Conservation (phyloP, 2,888 invertebrate species). For the Ophion slaviceki region DNA sequence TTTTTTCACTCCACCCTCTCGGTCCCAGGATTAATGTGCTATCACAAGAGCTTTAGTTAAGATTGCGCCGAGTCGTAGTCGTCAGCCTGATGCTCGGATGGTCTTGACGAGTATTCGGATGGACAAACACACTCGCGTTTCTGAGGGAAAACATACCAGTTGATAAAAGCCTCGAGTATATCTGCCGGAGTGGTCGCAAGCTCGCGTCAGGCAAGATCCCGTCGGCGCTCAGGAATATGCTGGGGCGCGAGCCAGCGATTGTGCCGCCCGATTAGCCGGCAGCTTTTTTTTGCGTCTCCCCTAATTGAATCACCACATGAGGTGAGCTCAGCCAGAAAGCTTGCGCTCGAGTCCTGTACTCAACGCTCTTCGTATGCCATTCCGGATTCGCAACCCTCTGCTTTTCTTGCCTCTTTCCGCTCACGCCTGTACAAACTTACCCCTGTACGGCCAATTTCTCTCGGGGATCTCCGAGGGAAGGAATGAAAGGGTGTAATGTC, state of each 20-base stretch:
- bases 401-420: not conserved
- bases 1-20: slow-evolving; percentile 6
- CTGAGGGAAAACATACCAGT: slow-evolving; percentile 2
- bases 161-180: slow-evolving; percentile 6
- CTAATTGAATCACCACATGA: slow-evolving; percentile 60
- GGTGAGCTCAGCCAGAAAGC: slow-evolving; percentile 41
- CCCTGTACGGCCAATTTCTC: not conserved
- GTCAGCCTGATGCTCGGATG: slow-evolving; percentile 2
- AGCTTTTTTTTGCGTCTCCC: slow-evolving; percentile 34
- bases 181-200: slow-evolving; percentile 5
- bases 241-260: slow-evolving; percentile 44
- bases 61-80: slow-evolving; percentile 55
- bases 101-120: slow-evolving; percentile 10
- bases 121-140: slow-evolving; percentile 3
- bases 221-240: not conserved
- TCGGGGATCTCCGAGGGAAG: not conserved
- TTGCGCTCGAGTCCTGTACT: slow-evolving; percentile 11
- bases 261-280: slow-evolving; percentile 59
- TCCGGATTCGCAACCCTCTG: slow-evolving; percentile 27
- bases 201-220: slow-evolving; percentile 6
- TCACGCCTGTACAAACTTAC: not conserved
- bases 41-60: slow-evolving; percentile 56
- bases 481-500: not conserved
- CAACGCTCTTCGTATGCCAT: slow-evolving; percentile 4
- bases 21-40: slow-evolving; percentile 58